Percentiles rank a stretch among this genome's conserved stretches.
Conservation (phyloP, 2,888 invertebrate genomes). For the Oligia latruncula region DNA sequence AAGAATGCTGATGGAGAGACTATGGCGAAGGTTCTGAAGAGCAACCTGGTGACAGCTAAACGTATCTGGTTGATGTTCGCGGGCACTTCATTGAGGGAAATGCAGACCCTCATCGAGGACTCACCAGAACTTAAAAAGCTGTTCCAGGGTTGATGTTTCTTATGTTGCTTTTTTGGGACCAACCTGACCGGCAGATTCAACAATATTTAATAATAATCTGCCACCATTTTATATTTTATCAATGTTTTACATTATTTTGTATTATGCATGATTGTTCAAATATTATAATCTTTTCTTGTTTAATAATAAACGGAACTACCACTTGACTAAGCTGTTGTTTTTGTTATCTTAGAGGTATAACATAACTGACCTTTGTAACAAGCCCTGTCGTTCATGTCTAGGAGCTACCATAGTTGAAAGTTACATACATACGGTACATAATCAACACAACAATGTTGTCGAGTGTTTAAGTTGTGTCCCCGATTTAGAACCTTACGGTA, state of each 20-base stretch:
- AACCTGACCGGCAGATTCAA: slow-evolving; percentile 55
- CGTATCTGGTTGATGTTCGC: slow-evolving; percentile 72
- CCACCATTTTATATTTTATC: slow-evolving; percentile 45
- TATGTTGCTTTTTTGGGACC: slow-evolving; percentile 1
- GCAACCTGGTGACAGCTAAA: slow-evolving; percentile 61
- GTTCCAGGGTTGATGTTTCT: slow-evolving; percentile 45
- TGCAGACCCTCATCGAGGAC: slow-evolving; percentile 57
- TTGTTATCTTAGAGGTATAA: slow-evolving; percentile 1
- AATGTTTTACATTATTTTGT: slow-evolving; percentile 25
- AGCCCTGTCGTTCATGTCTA: background rate
- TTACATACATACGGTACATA: background rate
- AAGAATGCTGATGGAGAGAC: slow-evolving; percentile 72
- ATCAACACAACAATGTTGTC: background rate
- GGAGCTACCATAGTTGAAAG: background rate
- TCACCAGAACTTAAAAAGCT: slow-evolving; percentile 63
- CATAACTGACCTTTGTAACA: background rate
- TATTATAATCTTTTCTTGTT: slow-evolving; percentile 24
- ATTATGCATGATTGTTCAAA: slow-evolving; percentile 15
- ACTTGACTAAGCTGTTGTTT: slow-evolving; percentile 15
- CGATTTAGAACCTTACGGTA: background rate
- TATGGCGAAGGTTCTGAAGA: slow-evolving; percentile 70
- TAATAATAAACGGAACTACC: slow-evolving; percentile 41
- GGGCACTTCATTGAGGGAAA: slow-evolving; percentile 55
- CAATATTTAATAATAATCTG: slow-evolving; percentile 56
- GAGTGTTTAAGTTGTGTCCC: background rate